Evolutionary conservation across 2,797 vertebrate species (phyloP).

Genomic region (Sebastes diaconus): DNA sequence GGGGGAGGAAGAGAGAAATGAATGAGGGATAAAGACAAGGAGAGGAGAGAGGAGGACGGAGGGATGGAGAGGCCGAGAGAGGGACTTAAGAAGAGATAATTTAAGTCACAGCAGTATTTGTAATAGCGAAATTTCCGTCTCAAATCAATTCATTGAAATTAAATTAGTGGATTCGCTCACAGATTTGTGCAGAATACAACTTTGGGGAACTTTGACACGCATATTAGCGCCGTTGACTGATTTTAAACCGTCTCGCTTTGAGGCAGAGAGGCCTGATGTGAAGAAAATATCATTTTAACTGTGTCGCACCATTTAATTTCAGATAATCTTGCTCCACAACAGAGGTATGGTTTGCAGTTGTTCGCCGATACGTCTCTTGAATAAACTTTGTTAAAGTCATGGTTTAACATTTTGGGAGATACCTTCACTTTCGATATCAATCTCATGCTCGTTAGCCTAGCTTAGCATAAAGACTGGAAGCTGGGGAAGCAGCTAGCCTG

Average conservation of each 20-base stretch:
- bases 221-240: neutral
- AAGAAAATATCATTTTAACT: conserved; percentile 5
- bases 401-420: no score
- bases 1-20: conserved; percentile 7
- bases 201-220: neutral
- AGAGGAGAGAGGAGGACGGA: neutral
- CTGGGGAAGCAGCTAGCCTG: no score
- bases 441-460: no score
- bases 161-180: neutral
- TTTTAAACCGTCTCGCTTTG: neutral
- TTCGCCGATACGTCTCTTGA: no score
- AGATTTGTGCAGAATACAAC: neutral
- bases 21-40: conserved; percentile 34
- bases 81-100: neutral
- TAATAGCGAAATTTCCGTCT: neutral
- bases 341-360: no score
- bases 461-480: no score
- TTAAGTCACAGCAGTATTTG: neutral
- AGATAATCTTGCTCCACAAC: neutral
- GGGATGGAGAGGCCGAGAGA: conserved; percentile 7
- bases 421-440: accelerated
- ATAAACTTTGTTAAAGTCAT: no score
- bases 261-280: neutral
- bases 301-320: conserved; percentile 35
- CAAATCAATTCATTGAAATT: neutral